A percentile compares a stretch with the other conserved stretches of the same genome.
These are phyloP conservation scores for Microcebus jonahi DNA, from an alignment of 2,113 vertebrate genomes.

Conservation along the genomic window DNA sequence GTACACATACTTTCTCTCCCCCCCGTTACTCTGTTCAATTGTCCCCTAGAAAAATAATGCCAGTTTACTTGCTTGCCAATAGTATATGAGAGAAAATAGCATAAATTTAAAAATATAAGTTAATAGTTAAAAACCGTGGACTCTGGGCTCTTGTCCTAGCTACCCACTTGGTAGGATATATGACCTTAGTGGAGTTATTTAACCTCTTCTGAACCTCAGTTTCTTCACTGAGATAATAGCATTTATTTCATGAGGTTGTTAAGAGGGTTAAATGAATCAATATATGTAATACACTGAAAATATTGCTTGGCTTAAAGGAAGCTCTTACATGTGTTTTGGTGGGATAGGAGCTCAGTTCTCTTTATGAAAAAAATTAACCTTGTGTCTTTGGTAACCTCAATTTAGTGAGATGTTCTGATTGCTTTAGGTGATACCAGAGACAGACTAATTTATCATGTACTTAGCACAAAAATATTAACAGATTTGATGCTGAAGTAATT, in stretches of 20 bases:
- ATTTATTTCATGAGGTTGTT: neutral
- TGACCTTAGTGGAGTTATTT: neutral
- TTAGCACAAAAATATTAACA: slow-evolving; percentile 41
- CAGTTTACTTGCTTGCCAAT: neutral
- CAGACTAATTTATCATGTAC: neutral
- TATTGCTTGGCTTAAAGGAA: neutral
- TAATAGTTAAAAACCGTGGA: slow-evolving; percentile 29
- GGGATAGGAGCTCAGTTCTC: neutral
- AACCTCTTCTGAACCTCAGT: slow-evolving; percentile 16
- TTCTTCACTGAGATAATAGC: neutral
- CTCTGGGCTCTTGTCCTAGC: neutral
- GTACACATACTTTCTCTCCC: neutral
- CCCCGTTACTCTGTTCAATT: neutral
- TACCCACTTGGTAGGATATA: neutral
- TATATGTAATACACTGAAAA: neutral
- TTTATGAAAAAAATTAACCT: slow-evolving; percentile 16
- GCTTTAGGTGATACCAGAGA: slow-evolving; percentile 9
- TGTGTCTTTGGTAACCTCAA: slow-evolving; percentile 2
- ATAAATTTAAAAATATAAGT: neutral
- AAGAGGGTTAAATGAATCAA: neutral
- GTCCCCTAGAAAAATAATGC: slow-evolving; percentile 10
- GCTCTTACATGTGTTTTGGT: neutral
- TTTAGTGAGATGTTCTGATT: slow-evolving; percentile 27
- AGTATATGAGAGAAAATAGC: neutral
- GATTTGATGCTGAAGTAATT: slow-evolving; percentile 34